These are phyloP conservation scores for Ia io DNA, from an alignment of 2,113 vertebrate genomes.

Conservation along the genomic window DNA sequence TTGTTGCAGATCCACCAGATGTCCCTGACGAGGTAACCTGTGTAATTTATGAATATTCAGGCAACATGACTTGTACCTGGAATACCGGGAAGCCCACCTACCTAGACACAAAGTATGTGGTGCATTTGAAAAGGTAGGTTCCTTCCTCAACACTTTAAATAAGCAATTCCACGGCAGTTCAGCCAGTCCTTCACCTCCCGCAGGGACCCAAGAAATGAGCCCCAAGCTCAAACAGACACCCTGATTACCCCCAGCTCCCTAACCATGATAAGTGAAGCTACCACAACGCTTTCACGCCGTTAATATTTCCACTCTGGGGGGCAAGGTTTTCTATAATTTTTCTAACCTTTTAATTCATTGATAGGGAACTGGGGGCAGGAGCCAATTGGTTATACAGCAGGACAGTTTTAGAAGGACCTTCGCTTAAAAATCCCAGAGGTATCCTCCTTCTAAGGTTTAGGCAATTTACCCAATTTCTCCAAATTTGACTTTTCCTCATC, in stretches of 20 bases:
- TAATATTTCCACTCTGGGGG: not conserved
- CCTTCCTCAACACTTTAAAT: rapidly evolving
- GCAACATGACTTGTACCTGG: constrained; percentile 78
- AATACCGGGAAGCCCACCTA: constrained; percentile 55
- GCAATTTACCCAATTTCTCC: not conserved
- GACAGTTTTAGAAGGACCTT: not conserved
- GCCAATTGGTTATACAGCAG: not conserved
- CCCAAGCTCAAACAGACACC: not conserved
- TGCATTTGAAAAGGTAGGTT: constrained; percentile 80
- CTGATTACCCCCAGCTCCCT: not conserved
- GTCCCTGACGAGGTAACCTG: constrained; percentile 79
- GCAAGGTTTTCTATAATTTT: not conserved
- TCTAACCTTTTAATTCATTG: not conserved
- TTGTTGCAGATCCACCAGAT: constrained; percentile 80
- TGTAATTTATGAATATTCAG: constrained; percentile 72
- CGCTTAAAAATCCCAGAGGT: not conserved
- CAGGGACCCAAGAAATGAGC: not conserved
- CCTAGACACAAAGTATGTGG: constrained; percentile 69
- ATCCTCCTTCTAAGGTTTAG: not conserved
- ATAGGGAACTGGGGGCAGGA: not conserved
- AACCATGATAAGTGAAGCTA: not conserved
- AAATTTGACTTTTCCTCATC: not conserved
- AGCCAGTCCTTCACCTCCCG: not conserved
- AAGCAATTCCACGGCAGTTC: not conserved
- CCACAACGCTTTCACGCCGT: not conserved